These are phyloP conservation scores for Odontesthes bonariensis DNA, from an alignment of 2,113 vertebrate species.

Conservation along the genomic window DNA sequence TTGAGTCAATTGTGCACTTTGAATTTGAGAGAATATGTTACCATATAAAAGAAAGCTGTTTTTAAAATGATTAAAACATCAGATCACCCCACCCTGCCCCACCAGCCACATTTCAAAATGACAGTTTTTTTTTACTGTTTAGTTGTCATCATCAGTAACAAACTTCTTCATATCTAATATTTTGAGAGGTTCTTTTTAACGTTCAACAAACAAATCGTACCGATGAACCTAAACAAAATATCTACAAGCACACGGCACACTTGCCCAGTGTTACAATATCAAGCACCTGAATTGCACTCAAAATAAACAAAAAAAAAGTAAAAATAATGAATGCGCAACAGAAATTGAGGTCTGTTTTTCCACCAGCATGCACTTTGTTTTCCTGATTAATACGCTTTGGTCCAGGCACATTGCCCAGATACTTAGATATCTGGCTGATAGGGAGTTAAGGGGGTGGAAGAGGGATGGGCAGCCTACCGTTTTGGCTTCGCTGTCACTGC, in stretches of 20 bases:
- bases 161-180: too few species aligned
- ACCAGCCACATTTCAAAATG: too few species aligned
- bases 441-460: slow-evolving; percentile 8
- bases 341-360: slow-evolving; percentile 60
- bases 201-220: slow-evolving; percentile 25
- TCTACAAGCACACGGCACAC: slow-evolving; percentile 17
- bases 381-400: slow-evolving; percentile 69
- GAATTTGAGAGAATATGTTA: too few species aligned
- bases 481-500: not conserved
- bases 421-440: slow-evolving; percentile 30
- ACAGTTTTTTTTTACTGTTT: too few species aligned
- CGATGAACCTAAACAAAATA: slow-evolving; percentile 61
- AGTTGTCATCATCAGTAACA: too few species aligned
- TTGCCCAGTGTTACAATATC: slow-evolving; percentile 44
- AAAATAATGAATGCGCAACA: slow-evolving; percentile 54
- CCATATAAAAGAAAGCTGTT: too few species aligned
- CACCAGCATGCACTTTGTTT: slow-evolving; percentile 66
- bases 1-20: too few species aligned
- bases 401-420: slow-evolving; percentile 52
- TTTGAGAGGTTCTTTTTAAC: too few species aligned
- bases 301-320: slow-evolving; percentile 39
- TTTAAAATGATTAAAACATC: too few species aligned
- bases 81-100: too few species aligned
- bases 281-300: slow-evolving; percentile 37
- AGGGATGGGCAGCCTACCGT: not conserved